Evolutionary conservation across 1,140 invertebrate genomes (phyloP), one percentile per base, ranked within the genome.

Genomic region (Hydropsyche tenuis): DNA sequence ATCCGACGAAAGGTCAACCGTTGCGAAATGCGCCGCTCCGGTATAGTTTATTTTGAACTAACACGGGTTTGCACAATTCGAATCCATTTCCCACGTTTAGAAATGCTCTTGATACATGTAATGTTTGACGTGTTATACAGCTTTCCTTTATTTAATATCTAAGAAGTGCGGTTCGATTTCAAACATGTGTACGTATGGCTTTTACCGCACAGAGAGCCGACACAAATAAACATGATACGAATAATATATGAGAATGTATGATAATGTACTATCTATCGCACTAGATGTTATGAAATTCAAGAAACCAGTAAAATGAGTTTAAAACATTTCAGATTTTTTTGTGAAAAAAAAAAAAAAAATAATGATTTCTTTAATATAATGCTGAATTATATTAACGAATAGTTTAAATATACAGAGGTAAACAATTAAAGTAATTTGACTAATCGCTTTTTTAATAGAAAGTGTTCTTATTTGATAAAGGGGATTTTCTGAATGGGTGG

Each of bases 81-180:
- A 20, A 7, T n/a, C 27, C 16, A 25, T 20, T 68, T 68, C 65
- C 65, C 65, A 68, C 65, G 65, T 48, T 68, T 43, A 22, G 65
- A 68, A 65, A 65, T 68, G 45, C 20, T 68, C 42, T 37, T 16
- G 45, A 48, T 68, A 43, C 42, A 18, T 68, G 65, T 43, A 68
- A 9, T 30, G 45, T 68, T 68, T 68, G 65, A 68, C 45, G 42
- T 68, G 65, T 68, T 68, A 25, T 68, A 68, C 37, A 68, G 65
- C 45, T n/a, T 60, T 23, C 56, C 20, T 60, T 60, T 60, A 25
- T 23, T 60, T 4, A 14, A 23, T 60, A 60, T 20, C 11, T 3
- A 43, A 43, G 37, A 48, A 48, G 56, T 60, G 18, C 20, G 22
- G n/a, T 60, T 60, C 56, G 56, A 60, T 60, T 23, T 60, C 20